Evolutionary conservation across 2,888 invertebrate species (phyloP).

Genomic region (Ischnus inquisitorius): DNA sequence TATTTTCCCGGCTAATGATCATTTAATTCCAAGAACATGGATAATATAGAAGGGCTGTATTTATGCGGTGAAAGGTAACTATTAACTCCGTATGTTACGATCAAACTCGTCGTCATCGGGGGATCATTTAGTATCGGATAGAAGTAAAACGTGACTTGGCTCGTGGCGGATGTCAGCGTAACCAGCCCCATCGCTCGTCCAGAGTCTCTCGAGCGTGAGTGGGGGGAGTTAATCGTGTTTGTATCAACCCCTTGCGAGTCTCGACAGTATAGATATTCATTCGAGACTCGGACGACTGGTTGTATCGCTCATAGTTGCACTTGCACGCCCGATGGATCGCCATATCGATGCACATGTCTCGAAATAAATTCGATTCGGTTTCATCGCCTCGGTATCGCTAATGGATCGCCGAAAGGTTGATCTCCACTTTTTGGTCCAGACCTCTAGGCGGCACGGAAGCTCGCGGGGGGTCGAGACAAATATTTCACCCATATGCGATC

Average conservation of each 20-base stretch:
- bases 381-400: constrained; percentile 35
- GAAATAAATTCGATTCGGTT: constrained; percentile 65
- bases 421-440: constrained; percentile 41
- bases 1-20: constrained; percentile 8
- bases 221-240: constrained; percentile 42
- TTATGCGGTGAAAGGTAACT: constrained; percentile 45
- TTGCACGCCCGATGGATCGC: background rate
- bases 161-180: constrained; percentile 60
- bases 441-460: constrained; percentile 18
- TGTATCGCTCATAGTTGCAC: constrained; percentile 36
- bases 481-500: constrained; percentile 74
- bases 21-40: constrained; percentile 12
- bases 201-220: constrained; percentile 15
- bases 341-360: constrained; percentile 59
- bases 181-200: constrained; percentile 19
- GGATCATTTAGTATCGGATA: constrained; percentile 76
- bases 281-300: constrained; percentile 17
- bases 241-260: constrained; percentile 42
- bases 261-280: constrained; percentile 16
- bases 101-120: constrained; percentile 75
- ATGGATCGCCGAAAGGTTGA: constrained; percentile 30
- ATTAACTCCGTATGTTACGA: constrained; percentile 75
- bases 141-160: constrained; percentile 38
- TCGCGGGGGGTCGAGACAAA: constrained; percentile 21
- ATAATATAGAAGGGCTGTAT: constrained; percentile 13